phyloP scores from a whole-genome alignment of 64 coral and sea anemone species.

The Catalaphyllia jardinei region DNA sequence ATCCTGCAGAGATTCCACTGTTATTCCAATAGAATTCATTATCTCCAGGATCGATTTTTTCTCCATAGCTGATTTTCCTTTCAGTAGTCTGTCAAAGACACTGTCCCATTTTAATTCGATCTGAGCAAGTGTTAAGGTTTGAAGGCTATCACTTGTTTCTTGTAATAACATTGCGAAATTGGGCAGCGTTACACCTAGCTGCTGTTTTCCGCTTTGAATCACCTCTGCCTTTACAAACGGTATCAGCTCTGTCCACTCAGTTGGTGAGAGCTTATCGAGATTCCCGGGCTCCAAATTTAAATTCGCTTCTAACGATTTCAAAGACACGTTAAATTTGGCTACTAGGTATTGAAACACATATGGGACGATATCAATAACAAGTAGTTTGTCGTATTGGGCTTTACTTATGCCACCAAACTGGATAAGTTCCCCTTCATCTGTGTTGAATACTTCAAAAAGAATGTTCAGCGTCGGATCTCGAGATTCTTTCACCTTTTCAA shows the following conservation, averaged over 20 bases:
- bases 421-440: constrained; percentile 13
- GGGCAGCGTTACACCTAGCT: constrained; percentile 33
- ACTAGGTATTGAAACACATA: constrained; percentile 6
- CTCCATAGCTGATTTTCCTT: constrained; percentile 42
- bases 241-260: constrained; percentile 76
- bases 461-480: not conserved
- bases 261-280: constrained; percentile 52
- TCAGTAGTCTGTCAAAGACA: constrained; percentile 45
- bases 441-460: constrained; percentile 16
- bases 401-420: not conserved
- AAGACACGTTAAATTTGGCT: constrained; percentile 40
- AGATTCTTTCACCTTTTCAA: not conserved
- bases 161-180: constrained; percentile 45
- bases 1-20: not conserved
- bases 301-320: not conserved
- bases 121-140: constrained; percentile 41
- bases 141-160: constrained; percentile 24
- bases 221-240: constrained; percentile 53
- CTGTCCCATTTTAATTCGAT: constrained; percentile 62
- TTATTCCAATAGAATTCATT: constrained; percentile 8
- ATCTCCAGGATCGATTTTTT: constrained; percentile 31
- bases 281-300: constrained; percentile 26
- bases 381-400: not conserved
- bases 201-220: constrained; percentile 35
- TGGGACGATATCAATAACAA: not conserved